These are phyloP conservation scores for Botia almorhae DNA, from an alignment of 2,797 vertebrate species.

Conservation along the genomic window DNA sequence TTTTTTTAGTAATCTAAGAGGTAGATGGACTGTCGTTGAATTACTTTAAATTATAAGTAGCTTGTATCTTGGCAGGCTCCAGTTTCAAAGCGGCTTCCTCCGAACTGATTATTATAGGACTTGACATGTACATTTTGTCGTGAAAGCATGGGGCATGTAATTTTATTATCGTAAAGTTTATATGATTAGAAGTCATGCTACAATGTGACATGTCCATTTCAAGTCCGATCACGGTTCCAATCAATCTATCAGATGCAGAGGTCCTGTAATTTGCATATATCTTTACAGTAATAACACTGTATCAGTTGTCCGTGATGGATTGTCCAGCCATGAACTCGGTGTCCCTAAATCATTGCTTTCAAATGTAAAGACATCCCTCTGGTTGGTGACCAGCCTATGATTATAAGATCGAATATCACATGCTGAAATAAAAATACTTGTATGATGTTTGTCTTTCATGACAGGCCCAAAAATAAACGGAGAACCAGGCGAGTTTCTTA, in stretches of 20 bases:
- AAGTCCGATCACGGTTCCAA: neutral
- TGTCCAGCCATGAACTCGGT: conserved; percentile 52
- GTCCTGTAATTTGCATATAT: conserved; percentile 10
- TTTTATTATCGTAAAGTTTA: conserved; percentile 15
- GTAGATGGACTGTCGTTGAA: neutral
- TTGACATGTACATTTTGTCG: conserved; percentile 3
- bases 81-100: neutral
- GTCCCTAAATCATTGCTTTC: conserved; percentile 56
- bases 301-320: conserved; percentile 56
- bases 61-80: neutral
- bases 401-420: conserved; percentile 61
- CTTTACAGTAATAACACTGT: conserved; percentile 21
- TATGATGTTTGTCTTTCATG: conserved; percentile 52
- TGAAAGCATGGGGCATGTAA: neutral
- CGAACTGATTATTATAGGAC: neutral
- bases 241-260: conserved; percentile 19
- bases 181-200: conserved; percentile 9
- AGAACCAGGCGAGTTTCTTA: conserved; percentile 6
- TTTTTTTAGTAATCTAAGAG: neutral
- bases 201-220: conserved; percentile 3
- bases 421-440: conserved; percentile 59
- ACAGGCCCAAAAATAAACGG: conserved; percentile 45
- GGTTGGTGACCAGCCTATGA: conserved; percentile 58
- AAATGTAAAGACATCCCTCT: conserved; percentile 48
- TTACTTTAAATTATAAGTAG: neutral